Evolutionary conservation across 1,140 invertebrate genomes (phyloP), one percentile per base, ranked within the genome.

Genomic region (Cheumatopsyche charites): DNA sequence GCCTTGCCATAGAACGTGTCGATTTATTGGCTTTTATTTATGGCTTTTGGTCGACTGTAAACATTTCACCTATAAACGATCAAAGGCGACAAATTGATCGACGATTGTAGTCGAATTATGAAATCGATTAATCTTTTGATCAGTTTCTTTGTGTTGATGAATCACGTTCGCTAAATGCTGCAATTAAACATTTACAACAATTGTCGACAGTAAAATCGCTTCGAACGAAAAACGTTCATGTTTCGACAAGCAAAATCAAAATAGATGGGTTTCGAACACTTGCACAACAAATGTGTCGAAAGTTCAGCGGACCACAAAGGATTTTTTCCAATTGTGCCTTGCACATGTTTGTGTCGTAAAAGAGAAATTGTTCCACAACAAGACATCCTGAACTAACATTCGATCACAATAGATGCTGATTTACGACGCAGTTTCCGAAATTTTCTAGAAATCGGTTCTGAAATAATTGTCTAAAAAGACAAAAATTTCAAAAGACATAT

Each of bases 391-490:
- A 9, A 36, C 9, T 36, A 4, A 36, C 29, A 36, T 36, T 36
- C 3, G n/a, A n/a, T n/a, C 9, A 36, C 3, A 36, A 36, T 36
- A 36, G 29, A 36, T 4, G 9, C 29, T 58, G 23, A 58, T 58
- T 58, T 58, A 58, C 55, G 55, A 58, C n/a, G 3, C 23, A 2
- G 21, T 58, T 58, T 58, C 55, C 55, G 47, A n/a, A n/a, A n/a
- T 52, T 52, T 25, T 58, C n/a, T n/a, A n/a, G n/a, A n/a, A n/a
- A n/a, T n/a, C n/a, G 21, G 17, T 17, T 25, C 55, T 23, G 55
- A 25, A 23, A 58, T 23, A 12, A 58, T 25, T 58, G 29, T 52
- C 17, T n/a, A 42, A 42, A 42, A 42, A 42, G 41, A 42, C 41
- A 42, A 12, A 6, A 6, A 42, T 42, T 42, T 42, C 5, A 6